Evolutionary conservation across 2,797 vertebrate species (phyloP).

Genomic region (Phalloptychus januarius): DNA sequence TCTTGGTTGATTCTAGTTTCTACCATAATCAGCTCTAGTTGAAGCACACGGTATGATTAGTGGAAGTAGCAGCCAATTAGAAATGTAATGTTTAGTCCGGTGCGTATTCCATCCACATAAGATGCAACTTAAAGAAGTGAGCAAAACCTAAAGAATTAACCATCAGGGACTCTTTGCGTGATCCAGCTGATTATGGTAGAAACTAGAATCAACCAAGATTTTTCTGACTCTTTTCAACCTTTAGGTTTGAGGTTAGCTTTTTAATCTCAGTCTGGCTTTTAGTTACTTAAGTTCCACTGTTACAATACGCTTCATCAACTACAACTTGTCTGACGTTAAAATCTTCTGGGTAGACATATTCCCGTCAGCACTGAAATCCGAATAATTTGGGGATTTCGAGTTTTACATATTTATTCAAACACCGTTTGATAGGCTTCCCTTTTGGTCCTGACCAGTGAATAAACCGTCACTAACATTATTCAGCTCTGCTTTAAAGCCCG

Average conservation of each 20-base stretch:
- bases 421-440: constrained; percentile 31
- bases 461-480: constrained; percentile 42
- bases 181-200: constrained; percentile 19
- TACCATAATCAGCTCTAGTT: too few relatives aligned
- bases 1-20: not conserved
- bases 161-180: constrained; percentile 46
- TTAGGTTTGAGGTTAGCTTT: not conserved
- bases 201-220: not conserved
- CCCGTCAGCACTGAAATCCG: constrained; percentile 28
- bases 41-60: not conserved
- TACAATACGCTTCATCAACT: constrained; percentile 53
- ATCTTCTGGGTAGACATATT: constrained; percentile 38
- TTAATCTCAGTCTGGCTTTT: constrained; percentile 57
- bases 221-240: not conserved
- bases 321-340: constrained; percentile 33
- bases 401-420: constrained; percentile 46
- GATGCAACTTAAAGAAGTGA: constrained; percentile 32
- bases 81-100: not conserved
- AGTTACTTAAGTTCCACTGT: constrained; percentile 49
- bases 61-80: not conserved
- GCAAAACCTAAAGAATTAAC: constrained; percentile 49
- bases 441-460: constrained; percentile 26
- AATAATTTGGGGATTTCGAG: constrained; percentile 9
- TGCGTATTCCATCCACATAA: not conserved
- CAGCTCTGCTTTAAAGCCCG: constrained; percentile 37